These are phyloP conservation scores for Polyommatus iphigenia DNA, from an alignment of 2,888 invertebrate species.

Conservation along the genomic window DNA sequence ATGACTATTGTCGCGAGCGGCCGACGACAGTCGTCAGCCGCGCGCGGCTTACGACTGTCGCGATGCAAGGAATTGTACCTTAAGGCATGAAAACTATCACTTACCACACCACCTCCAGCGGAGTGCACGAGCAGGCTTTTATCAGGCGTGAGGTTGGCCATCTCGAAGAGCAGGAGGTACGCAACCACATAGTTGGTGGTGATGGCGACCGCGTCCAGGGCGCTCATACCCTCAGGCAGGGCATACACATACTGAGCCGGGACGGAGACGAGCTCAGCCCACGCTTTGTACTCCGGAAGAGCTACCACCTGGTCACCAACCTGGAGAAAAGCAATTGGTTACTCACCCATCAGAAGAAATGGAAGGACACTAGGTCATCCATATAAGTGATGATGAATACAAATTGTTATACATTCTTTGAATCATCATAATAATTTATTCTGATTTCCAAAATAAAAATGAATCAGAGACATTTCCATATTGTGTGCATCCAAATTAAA, in stretches of 20 bases:
- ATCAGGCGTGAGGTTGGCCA: slow-evolving; percentile 87
- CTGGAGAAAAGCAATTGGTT: slow-evolving; percentile 60
- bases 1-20: too few species aligned
- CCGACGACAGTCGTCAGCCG: too few species aligned
- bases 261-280: slow-evolving; percentile 91
- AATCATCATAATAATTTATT: background rate
- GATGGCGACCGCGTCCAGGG: slow-evolving; percentile 89
- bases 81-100: slow-evolving; percentile 54
- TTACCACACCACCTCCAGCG: slow-evolving; percentile 93
- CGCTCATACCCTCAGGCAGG: slow-evolving; percentile 86
- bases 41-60: too few species aligned
- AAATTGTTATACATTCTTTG: background rate
- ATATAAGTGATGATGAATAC: background rate
- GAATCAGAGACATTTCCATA: background rate
- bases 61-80: too few species aligned
- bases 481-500: background rate
- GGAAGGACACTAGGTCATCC: background rate
- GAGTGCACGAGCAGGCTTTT: slow-evolving; percentile 91
- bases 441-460: background rate
- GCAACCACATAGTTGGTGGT: slow-evolving; percentile 94
- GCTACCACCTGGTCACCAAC: slow-evolving; percentile 91
- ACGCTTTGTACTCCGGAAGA: slow-evolving; percentile 90
- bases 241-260: slow-evolving; percentile 90
- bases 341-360: background rate
- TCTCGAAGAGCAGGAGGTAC: slow-evolving; percentile 90